Conservation (phyloP, 1,140 invertebrate species). For the Tenebrio molitor region DNA sequence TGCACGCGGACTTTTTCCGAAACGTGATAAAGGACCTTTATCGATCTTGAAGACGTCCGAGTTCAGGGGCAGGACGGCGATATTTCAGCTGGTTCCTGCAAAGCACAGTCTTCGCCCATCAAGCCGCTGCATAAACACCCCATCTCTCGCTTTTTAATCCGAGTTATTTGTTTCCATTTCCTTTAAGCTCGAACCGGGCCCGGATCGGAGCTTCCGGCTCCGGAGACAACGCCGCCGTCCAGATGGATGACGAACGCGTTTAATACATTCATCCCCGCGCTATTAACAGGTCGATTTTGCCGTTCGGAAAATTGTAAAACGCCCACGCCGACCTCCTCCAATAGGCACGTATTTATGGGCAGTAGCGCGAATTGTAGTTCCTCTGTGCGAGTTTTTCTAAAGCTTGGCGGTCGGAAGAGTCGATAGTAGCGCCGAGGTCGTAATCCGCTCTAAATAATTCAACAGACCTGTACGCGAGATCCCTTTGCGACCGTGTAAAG, state of each 20-base stretch:
- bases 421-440: conserved; percentile 27
- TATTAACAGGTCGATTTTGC: not conserved
- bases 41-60: too few relatives aligned
- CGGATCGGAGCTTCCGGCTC: not conserved
- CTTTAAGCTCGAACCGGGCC: not conserved
- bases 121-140: not conserved
- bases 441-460: conserved; percentile 36
- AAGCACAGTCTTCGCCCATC: too few relatives aligned
- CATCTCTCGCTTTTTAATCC: not conserved
- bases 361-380: conserved; percentile 16
- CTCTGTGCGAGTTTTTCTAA: not conserved
- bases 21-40: too few relatives aligned
- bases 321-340: not conserved
- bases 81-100: too few relatives aligned
- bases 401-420: conserved; percentile 28
- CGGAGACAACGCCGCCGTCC: too few relatives aligned
- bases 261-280: not conserved
- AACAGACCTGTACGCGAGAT: conserved; percentile 35
- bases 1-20: too few relatives aligned
- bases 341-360: conserved; percentile 4
- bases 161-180: not conserved
- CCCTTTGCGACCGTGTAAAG: conserved; percentile 23
- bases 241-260: not conserved
- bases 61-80: too few relatives aligned
- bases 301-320: not conserved